Base-by-base conservation (phyloP, 2,888 invertebrate genomes). In the Drosophila formosana region DNA sequence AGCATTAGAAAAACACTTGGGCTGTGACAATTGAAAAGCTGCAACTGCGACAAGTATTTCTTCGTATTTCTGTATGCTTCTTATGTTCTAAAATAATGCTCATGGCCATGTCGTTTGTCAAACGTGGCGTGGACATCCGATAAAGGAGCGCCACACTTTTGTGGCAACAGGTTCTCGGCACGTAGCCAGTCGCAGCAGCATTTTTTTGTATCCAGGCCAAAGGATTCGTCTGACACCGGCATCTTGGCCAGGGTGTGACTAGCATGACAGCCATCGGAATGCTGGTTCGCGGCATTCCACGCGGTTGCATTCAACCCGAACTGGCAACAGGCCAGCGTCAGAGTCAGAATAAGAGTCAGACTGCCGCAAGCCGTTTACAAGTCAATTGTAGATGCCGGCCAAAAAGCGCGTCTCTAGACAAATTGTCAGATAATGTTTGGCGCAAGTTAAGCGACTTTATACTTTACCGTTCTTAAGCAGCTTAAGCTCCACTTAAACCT, bases 81-180 rank as follows among this genome's bases (percentile, higher is more conserved):
- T 23, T 34, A 34, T 53, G 26, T n/a, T 41, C 37, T 64, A 26
- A 52, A 57, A 43, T 39, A 62, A 53, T 62, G 67, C 57, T 70
- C 61, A 46, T 46, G 55, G 63, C 41, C 57, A 61, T 41, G 51
- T 65, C 65, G 66, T 69, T 80, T 80, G 68, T 72, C 64, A 43
- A 11, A 37, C 37, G n/a, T 47, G 53, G 64, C 51, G 46, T 45
- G 61, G 66, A 65, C 57, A 78, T 30, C 56, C 51, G 63, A 53
- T 69, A 63, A 66, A 47, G 13, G 39, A 18, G 62, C 37, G 37
- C 30, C 30, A 67, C 43, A 56, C 52, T 78, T 61, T 49, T 63
- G 65, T 45, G 63, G 64, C 64, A 82, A 72, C 72, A 81, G 66
- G 58, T 72, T 65, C 66, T 78, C 69, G 66, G 79, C 71, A 75